Conservation (phyloP, 2,888 invertebrate genomes). For the Trissolcus brochymenae region DNA sequence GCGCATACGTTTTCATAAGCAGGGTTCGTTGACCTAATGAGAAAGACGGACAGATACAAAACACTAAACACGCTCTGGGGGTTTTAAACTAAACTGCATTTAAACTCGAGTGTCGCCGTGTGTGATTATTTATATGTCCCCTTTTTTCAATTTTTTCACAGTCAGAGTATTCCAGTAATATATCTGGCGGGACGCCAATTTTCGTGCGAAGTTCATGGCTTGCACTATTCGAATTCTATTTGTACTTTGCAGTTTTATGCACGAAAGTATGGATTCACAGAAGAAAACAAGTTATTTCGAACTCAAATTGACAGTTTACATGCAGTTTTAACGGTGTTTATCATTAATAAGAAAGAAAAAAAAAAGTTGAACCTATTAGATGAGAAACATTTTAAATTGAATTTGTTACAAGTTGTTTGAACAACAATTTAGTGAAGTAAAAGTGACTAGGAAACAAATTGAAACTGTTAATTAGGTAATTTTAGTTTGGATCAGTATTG, state of each 20-base stretch:
- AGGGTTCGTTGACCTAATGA: conserved; percentile 56
- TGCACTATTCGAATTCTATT: conserved; percentile 23
- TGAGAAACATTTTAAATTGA: too few relatives aligned
- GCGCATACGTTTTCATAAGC: conserved; percentile 32
- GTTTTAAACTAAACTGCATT: conserved; percentile 32
- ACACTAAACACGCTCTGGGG: conserved; percentile 10
- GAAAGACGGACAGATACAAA: conserved; percentile 31
- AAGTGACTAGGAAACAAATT: too few relatives aligned
- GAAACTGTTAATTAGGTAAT: too few relatives aligned
- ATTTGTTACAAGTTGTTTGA: too few relatives aligned
- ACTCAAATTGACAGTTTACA: neutral
- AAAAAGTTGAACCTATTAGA: too few relatives aligned
- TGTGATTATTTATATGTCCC: conserved; percentile 58
- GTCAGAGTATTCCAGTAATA: conserved; percentile 52
- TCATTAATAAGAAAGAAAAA: too few relatives aligned
- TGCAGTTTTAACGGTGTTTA: neutral
- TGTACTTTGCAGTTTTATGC: conserved; percentile 15
- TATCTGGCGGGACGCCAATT: conserved; percentile 47
- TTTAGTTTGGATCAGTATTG: too few relatives aligned
- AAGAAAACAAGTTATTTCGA: neutral
- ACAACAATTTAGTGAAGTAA: too few relatives aligned
- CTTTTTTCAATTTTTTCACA: conserved; percentile 27
- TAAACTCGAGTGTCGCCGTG: conserved; percentile 42
- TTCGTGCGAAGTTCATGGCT: conserved; percentile 48
- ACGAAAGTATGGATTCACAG: neutral